Percentiles rank a stretch among this genome's conserved stretches.
These are phyloP conservation scores for Tridacna crocea DNA, from an alignment of 2,888 invertebrate genomes.

Conservation along the genomic window DNA sequence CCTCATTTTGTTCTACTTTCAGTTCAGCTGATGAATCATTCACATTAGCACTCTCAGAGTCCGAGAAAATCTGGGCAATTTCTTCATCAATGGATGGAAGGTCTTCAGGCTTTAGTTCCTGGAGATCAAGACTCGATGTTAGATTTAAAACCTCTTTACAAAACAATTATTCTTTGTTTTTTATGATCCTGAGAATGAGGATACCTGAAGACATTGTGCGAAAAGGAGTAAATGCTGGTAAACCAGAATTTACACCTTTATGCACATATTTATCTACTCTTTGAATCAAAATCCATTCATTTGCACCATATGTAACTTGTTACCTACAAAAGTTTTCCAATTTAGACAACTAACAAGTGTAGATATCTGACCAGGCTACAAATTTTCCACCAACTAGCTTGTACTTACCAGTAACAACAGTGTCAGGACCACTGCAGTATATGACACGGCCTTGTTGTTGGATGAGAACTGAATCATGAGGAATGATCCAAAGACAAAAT, in stretches of 20 bases:
- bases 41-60: constrained; percentile 36
- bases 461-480: too few species aligned
- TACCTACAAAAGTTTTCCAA: too few species aligned
- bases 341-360: too few species aligned
- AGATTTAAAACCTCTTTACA: not conserved
- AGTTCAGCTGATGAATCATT: constrained; percentile 3
- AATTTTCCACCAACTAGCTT: too few species aligned
- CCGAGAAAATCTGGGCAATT: constrained; percentile 81
- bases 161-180: too few species aligned
- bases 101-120: constrained; percentile 65
- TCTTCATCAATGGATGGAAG: constrained; percentile 83
- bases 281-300: not conserved
- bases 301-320: not conserved
- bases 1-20: constrained; percentile 7
- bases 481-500: too few species aligned
- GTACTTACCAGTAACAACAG: too few species aligned
- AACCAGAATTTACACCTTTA: not conserved
- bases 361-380: too few species aligned
- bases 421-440: too few species aligned
- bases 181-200: too few species aligned
- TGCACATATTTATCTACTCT: not conserved
- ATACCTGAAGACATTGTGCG: too few species aligned
- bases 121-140: constrained; percentile 29
- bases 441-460: too few species aligned
- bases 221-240: not conserved